Percentiles rank a stretch among this genome's conserved stretches.
phyloP scores from a whole-genome alignment of 2,113 vertebrate genomes.

The Coregonus clupeaformis region DNA sequence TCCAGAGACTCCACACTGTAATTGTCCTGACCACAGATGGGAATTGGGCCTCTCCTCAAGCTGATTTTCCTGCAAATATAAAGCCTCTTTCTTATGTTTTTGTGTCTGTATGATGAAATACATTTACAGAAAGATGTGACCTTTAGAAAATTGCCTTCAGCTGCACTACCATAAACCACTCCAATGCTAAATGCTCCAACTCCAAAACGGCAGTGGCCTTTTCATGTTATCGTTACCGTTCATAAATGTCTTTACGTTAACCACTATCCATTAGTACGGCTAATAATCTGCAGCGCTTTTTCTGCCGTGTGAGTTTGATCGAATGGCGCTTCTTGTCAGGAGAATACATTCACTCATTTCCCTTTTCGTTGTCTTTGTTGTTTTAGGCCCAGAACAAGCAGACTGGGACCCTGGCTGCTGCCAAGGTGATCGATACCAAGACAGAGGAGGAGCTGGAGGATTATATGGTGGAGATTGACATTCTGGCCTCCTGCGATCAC shows the following conservation, averaged over 20 bases:
- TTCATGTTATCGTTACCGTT: conserved; percentile 15
- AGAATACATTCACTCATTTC: background rate
- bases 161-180: conserved; percentile 14
- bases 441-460: conserved; percentile 98
- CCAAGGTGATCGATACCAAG: conserved; percentile 99
- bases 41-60: background rate
- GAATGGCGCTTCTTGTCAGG: background rate
- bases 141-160: conserved; percentile 4
- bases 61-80: conserved; percentile 37
- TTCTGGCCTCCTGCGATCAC: conserved; percentile 96
- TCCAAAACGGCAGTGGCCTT: conserved; percentile 21
- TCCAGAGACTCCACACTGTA: conserved; percentile 22
- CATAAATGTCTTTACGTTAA: conserved; percentile 7
- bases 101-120: conserved; percentile 13
- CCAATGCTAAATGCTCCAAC: background rate
- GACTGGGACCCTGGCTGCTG: conserved; percentile 91
- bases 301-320: background rate
- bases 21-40: conserved; percentile 17
- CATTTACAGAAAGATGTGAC: conserved; percentile 13
- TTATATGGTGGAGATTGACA: conserved; percentile 99
- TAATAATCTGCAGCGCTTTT: background rate
- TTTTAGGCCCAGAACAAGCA: conserved; percentile 93
- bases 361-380: background rate
- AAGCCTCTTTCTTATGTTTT: background rate
- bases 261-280: background rate